phyloP scores from a whole-genome alignment of 2,888 invertebrate genomes.

The Monoplex corrugatus region DNA sequence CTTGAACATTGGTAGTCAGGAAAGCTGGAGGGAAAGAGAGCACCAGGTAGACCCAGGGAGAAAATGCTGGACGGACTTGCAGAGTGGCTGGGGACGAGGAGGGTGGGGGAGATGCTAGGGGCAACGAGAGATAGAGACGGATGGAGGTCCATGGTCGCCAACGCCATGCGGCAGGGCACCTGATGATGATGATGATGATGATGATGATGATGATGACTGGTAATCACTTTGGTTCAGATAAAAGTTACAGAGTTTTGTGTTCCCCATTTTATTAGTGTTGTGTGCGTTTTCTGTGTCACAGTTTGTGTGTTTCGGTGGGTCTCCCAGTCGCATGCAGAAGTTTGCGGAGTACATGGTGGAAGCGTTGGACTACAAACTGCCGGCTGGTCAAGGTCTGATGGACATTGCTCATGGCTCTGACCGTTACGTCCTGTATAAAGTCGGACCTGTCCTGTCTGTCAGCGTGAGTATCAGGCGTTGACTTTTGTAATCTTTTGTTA shows the following conservation, averaged over 20 bases:
- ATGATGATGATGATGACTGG: background rate
- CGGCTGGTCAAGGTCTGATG: conserved; percentile 82
- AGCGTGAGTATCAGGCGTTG: conserved; percentile 83
- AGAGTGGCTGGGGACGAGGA: too few relatives aligned
- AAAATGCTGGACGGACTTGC: too few relatives aligned
- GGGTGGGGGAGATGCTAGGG: too few relatives aligned
- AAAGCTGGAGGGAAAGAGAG: too few relatives aligned
- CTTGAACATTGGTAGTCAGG: too few relatives aligned
- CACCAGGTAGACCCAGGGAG: too few relatives aligned
- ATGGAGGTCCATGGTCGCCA: background rate
- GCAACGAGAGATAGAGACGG: too few relatives aligned
- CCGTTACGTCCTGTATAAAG: conserved; percentile 97
- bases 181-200: background rate
- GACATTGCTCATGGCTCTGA: conserved; percentile 93
- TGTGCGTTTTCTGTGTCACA: conserved; percentile 80
- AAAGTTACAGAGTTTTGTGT: background rate
- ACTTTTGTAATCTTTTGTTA: background rate
- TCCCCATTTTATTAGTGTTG: background rate
- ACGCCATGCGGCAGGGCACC: too few relatives aligned
- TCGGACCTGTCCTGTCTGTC: conserved; percentile 92
- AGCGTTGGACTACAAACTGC: conserved; percentile 86
- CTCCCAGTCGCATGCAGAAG: conserved; percentile 95
- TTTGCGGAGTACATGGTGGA: conserved; percentile 95
- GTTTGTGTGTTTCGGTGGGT: conserved; percentile 99
- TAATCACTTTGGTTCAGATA: background rate